These are phyloP conservation scores for Orchestia grillus DNA, from an alignment of 1,140 invertebrate genomes.

Conservation along the genomic window DNA sequence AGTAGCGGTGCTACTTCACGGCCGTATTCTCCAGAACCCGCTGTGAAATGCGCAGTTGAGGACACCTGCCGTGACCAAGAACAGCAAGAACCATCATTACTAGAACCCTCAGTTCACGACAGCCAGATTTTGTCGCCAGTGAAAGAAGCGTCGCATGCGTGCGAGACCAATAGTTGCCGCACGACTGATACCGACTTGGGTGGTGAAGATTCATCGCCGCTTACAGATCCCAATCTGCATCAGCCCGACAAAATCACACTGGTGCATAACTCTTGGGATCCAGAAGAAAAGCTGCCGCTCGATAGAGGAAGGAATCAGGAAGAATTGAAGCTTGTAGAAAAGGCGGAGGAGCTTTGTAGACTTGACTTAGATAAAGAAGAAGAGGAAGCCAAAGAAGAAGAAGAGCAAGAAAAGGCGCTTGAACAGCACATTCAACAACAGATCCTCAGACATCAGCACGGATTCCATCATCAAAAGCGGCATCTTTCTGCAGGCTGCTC, in stretches of 20 bases:
- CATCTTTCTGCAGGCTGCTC: neutral
- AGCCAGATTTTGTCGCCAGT: neutral
- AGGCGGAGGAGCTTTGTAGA: neutral
- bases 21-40: neutral
- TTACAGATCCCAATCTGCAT: neutral
- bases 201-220: neutral
- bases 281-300: neutral
- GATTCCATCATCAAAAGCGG: constrained; percentile 15
- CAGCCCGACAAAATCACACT: neutral
- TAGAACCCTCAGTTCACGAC: neutral
- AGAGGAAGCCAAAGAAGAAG: neutral
- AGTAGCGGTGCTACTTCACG: constrained; percentile 21
- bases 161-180: neutral
- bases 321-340: neutral
- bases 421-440: constrained; percentile 30
- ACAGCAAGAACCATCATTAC: neutral
- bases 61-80: neutral
- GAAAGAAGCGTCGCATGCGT: neutral
- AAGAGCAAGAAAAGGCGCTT: constrained; percentile 2
- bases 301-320: neutral
- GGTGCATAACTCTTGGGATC: neutral
- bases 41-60: neutral
- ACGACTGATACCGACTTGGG: neutral
- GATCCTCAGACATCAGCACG: constrained; percentile 3
- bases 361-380: neutral